Percentiles rank a stretch among this genome's conserved stretches.
phyloP scores from a whole-genome alignment of 2,797 vertebrate species.

The Amazona ochrocephala region DNA sequence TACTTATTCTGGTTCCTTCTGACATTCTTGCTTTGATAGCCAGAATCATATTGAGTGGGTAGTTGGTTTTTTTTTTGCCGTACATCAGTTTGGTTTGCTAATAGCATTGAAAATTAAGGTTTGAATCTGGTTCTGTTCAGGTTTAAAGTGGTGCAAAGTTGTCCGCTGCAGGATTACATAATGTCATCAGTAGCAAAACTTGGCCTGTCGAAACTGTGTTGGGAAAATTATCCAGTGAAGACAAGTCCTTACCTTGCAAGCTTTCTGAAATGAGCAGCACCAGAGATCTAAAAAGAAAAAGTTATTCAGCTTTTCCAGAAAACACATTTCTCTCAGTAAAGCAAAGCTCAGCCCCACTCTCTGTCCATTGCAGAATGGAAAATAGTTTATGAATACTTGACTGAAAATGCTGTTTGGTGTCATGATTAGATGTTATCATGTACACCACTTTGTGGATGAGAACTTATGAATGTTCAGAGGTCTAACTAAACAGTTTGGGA shows the following conservation, averaged over 20 bases:
- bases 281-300: not conserved
- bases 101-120: not conserved
- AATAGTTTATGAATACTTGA: not conserved
- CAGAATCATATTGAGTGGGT: not conserved
- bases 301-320: not conserved
- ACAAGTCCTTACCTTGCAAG: not conserved
- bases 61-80: fast-evolving
- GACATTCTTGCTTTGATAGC: conserved; percentile 20
- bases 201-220: not conserved
- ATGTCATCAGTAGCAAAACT: not conserved
- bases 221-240: not conserved
- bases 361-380: not conserved
- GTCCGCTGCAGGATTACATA: not conserved
- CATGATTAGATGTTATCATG: not conserved
- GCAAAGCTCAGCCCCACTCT: not conserved
- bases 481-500: not conserved
- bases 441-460: not conserved
- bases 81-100: not conserved
- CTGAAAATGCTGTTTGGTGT: not conserved
- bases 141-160: not conserved
- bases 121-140: not conserved
- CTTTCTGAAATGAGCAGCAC: not conserved
- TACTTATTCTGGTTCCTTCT: conserved; percentile 11
- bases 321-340: not conserved
- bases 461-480: not conserved